Base-by-base conservation (phyloP, 2,797 vertebrate genomes). In the Pelochelys cantorii region DNA sequence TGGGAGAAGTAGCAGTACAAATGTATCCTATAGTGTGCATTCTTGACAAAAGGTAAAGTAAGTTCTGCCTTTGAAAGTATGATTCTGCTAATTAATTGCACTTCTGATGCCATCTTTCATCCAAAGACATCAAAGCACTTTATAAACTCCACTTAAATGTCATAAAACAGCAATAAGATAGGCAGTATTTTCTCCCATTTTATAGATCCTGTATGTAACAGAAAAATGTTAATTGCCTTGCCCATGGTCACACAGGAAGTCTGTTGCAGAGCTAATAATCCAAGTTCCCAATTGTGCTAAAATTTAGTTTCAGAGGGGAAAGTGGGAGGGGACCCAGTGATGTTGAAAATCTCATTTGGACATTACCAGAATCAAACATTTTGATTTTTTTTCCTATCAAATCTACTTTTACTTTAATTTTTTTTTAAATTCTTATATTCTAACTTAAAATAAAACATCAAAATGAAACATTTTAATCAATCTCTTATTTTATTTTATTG, bases 181-280 rank as follows among this genome's bases (percentile, higher is more conserved):
- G 7, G 42, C 74, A 10, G 78, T 84, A 0, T 87, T 77, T 23
- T 17, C 12, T 86, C 6, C 9, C 91, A 34, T 75, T 25, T 86
- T 87, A 25, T 55, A 83, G 83, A 23, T 82, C 84, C 52, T 0
- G 18, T 18, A n/a, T 60, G 11, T 0, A 1, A 79, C 10, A 79
- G 53, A 34, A 55, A 83, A 84, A 54, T 56, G 55, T 90, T 81
- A 82, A 87, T 31, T 94, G 60, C 60, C 86, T 83, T 86, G 77
- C 37, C 37, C 84, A 1, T 31, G 56, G 56, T 90, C 86, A n/a
- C 9, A 15, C 34, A 65, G 62, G 65, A 90, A 82, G 29, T 52
- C 88, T 93, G 53, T 7, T 81, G 83, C 94, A 95, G 86, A 53
- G 17, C 13, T 37, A 59, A 13, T 68, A 60, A 81, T 48, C 42